Conservation (phyloP, 92 coral and sea anemone genomes). For the Scolanthus callimorphus region DNA sequence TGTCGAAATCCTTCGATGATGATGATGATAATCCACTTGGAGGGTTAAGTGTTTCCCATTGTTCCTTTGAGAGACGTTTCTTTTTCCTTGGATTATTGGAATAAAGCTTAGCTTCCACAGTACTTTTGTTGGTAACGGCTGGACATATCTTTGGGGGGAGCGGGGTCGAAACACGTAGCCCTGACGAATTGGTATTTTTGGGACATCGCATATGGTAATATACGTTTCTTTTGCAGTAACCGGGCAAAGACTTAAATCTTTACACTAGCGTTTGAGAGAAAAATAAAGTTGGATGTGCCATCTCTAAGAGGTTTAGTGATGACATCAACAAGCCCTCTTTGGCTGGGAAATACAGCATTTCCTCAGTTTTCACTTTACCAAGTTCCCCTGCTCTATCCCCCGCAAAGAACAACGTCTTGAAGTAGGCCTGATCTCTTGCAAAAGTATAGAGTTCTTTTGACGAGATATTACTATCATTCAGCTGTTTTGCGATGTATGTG, state of each 20-base stretch:
- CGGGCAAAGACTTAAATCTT: neutral
- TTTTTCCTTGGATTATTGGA: no score
- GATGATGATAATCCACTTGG: no score
- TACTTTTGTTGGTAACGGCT: no score
- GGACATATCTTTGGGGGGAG: no score
- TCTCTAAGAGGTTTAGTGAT: neutral
- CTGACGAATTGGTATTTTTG: neutral
- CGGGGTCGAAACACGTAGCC: neutral
- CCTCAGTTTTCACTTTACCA: neutral
- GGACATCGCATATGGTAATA: neutral
- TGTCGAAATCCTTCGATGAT: no score
- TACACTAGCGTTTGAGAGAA: no score
- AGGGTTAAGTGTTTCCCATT: no score
- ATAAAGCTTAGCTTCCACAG: no score
- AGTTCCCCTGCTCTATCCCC: neutral
- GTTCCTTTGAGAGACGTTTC: no score
- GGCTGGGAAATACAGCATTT: neutral
- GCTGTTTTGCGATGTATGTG: neutral
- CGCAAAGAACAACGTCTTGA: neutral
- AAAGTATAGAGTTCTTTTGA: neutral
- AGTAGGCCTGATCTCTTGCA: neutral
- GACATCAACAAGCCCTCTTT: neutral
- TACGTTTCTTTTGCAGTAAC: neutral
- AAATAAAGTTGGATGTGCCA: neutral
- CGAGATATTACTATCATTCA: neutral